Conservation (phyloP, 2,113 vertebrate genomes). For the Hemichromis elongatus region DNA sequence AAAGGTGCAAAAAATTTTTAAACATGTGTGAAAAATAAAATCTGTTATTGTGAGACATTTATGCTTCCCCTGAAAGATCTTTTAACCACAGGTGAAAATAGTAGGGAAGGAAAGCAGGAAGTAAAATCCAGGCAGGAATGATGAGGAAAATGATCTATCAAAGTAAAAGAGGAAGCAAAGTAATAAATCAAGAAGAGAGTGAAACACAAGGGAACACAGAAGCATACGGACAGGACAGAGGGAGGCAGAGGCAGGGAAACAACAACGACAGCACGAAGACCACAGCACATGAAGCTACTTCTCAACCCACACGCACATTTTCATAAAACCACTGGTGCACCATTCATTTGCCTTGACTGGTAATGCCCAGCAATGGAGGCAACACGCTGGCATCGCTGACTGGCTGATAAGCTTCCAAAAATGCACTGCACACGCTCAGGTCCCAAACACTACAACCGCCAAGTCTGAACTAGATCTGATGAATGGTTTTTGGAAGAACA, state of each 20-base stretch:
- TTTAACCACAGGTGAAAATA: not conserved
- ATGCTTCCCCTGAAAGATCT: not conserved
- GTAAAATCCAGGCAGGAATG: not conserved
- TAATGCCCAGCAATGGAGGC: not conserved
- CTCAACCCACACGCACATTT: not conserved
- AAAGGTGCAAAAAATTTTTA: no score
- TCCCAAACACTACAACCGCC: not conserved
- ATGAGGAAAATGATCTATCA: not conserved
- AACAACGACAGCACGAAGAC: not conserved
- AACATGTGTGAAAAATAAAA: not conserved
- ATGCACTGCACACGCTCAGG: not conserved
- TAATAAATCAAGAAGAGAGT: not conserved
- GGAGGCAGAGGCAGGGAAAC: not conserved
- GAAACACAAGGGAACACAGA: not conserved
- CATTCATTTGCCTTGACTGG: not conserved
- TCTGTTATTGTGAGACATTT: not conserved
- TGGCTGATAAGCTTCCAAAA: not conserved
- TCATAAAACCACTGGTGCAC: not conserved
- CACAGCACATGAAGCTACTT: not conserved
- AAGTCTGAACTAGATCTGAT: not conserved
- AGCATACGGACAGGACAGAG: not conserved
- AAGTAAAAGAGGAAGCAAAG: not conserved
- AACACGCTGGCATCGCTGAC: not conserved
- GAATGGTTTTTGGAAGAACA: not conserved
- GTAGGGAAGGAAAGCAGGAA: not conserved